Conservation (phyloP, 2,888 invertebrate genomes). For the Tachina lurida region DNA sequence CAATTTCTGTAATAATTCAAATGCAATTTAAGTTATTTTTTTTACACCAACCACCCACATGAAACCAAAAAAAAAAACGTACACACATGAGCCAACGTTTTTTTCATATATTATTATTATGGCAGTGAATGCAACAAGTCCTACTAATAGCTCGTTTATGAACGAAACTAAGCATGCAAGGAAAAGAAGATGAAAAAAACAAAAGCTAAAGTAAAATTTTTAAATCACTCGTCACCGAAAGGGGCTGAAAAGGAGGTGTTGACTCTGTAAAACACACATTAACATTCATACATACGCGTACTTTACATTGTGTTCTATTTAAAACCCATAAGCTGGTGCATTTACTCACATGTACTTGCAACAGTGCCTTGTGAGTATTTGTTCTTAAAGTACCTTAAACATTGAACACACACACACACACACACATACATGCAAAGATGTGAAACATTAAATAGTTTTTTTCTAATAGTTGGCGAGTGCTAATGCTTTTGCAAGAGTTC, state of each 20-base stretch:
- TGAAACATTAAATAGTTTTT: slow-evolving; percentile 22
- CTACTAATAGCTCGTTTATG: slow-evolving; percentile 55
- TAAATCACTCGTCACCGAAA: slow-evolving; percentile 63
- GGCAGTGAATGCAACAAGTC: slow-evolving; percentile 65
- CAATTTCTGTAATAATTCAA: slow-evolving; percentile 69
- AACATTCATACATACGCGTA: not conserved
- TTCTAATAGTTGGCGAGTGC: slow-evolving; percentile 36
- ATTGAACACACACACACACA: not conserved
- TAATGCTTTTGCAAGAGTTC: slow-evolving; percentile 25
- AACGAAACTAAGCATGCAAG: slow-evolving; percentile 30
- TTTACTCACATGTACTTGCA: not conserved
- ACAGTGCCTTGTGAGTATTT: slow-evolving; percentile 24
- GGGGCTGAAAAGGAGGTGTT: slow-evolving; percentile 47
- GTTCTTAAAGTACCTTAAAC: slow-evolving; percentile 5
- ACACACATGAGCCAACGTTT: slow-evolving; percentile 2
- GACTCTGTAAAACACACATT: not conserved
- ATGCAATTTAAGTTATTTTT: slow-evolving; percentile 43
- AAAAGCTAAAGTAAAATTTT: slow-evolving; percentile 42
- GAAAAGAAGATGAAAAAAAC: not conserved
- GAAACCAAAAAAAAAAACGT: not conserved
- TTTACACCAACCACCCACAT: slow-evolving; percentile 29
- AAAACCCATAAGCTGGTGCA: slow-evolving; percentile 29
- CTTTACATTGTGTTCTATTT: slow-evolving; percentile 27
- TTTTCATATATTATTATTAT: slow-evolving; percentile 3
- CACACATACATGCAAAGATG: slow-evolving; percentile 1